A percentile compares a stretch with the other conserved stretches of the same genome.
Conservation (phyloP, 2,888 invertebrate species). For the Drosophila demipolita region DNA sequence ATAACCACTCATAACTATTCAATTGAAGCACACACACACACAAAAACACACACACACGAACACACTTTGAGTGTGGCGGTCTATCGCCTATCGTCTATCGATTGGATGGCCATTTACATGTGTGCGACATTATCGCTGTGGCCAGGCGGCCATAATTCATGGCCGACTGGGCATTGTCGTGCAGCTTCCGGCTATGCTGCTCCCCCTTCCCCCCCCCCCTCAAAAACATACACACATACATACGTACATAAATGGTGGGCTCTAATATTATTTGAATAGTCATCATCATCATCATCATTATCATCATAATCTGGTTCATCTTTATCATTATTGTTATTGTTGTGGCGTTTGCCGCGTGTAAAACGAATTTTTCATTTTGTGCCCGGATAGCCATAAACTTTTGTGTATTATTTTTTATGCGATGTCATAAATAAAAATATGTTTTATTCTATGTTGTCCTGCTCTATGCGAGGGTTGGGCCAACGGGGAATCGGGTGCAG, state of each 20-base stretch:
- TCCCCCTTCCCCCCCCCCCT: no score
- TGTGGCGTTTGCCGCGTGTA: constrained; percentile 65
- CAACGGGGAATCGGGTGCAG: constrained; percentile 1
- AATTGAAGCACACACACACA: constrained; percentile 12
- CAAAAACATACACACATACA: constrained; percentile 2
- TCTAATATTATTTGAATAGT: constrained; percentile 34
- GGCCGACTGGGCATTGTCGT: constrained; percentile 40
- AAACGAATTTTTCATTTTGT: constrained; percentile 77
- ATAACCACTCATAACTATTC: constrained; percentile 19
- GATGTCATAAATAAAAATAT: constrained; percentile 70
- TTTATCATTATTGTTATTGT: constrained; percentile 38
- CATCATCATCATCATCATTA: constrained; percentile 17
- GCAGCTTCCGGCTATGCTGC: constrained; percentile 16
- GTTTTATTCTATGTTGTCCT: constrained; percentile 60
- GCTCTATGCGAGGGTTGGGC: neutral
- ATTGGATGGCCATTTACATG: constrained; percentile 57
- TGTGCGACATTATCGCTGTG: constrained; percentile 52
- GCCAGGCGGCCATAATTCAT: constrained; percentile 61
- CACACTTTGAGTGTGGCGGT: neutral
- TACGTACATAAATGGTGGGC: neutral
- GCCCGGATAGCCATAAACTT: constrained; percentile 76
- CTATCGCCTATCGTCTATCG: constrained; percentile 57
- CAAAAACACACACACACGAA: neutral
- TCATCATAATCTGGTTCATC: constrained; percentile 10
- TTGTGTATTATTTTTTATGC: constrained; percentile 76